These are phyloP conservation scores for Rousettus madagascariensis DNA, from an alignment of 2,797 vertebrate genomes.

Conservation along the genomic window DNA sequence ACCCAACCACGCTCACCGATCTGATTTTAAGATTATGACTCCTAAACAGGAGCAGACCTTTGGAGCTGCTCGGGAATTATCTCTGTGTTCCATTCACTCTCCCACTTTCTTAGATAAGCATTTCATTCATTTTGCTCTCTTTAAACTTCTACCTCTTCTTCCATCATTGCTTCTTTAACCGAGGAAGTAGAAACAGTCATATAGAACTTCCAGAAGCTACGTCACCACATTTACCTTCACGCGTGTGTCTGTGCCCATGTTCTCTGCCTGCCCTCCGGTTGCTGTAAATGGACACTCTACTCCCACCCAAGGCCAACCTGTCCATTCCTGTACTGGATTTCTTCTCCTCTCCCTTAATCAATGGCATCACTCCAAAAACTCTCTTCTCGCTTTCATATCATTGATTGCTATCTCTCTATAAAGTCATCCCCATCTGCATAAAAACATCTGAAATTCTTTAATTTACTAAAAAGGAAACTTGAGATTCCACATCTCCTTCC, in stretches of 20 bases:
- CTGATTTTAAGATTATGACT: not conserved
- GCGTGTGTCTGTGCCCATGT: not conserved
- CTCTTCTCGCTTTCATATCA: not conserved
- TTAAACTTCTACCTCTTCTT: not conserved
- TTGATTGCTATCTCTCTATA: not conserved
- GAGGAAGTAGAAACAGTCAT: not conserved
- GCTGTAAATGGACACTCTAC: not conserved
- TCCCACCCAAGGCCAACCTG: not conserved
- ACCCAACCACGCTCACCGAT: not conserved
- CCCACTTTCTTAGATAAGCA: not conserved
- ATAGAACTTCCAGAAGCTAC: not conserved
- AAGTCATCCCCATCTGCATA: not conserved
- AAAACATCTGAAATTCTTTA: not conserved
- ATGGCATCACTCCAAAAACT: not conserved
- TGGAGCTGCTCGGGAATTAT: not conserved
- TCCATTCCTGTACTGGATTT: not conserved
- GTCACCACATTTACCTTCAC: not conserved
- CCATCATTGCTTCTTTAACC: not conserved
- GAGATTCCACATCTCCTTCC: not conserved
- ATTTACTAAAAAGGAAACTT: not conserved
- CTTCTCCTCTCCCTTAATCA: not conserved
- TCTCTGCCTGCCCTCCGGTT: not conserved
- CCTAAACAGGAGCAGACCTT: not conserved
- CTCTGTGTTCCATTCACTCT: not conserved
- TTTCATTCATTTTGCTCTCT: not conserved